Conservation (phyloP, 2,888 invertebrate genomes). For the Phytoseiulus persimilis region DNA sequence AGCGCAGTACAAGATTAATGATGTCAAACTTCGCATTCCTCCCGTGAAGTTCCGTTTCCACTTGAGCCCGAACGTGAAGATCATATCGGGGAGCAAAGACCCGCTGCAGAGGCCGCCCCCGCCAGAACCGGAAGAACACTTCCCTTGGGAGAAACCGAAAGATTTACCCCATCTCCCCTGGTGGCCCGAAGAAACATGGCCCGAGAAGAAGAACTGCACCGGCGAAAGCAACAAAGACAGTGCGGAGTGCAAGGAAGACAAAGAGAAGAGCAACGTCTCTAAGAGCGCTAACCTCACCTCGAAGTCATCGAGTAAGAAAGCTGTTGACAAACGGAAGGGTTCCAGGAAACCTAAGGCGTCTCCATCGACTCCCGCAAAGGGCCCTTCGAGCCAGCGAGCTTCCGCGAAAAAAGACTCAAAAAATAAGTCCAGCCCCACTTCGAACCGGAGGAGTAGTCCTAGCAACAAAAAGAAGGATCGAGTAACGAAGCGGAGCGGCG, state of each 20-base stretch:
- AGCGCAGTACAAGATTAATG: slow-evolving; percentile 43
- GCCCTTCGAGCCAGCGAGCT: background rate
- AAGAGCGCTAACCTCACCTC: slow-evolving; percentile 20
- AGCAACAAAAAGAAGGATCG: slow-evolving; percentile 12
- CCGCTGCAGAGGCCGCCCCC: slow-evolving; percentile 42
- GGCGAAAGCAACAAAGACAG: slow-evolving; percentile 16
- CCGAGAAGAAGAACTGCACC: slow-evolving; percentile 32
- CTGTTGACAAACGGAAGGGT: slow-evolving; percentile 1
- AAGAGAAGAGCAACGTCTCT: background rate
- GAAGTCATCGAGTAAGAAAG: slow-evolving; percentile 11
- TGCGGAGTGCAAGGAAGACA: background rate
- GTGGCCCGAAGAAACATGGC: slow-evolving; percentile 17
- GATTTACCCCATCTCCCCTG: slow-evolving; percentile 24
- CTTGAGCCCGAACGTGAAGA: slow-evolving; percentile 43
- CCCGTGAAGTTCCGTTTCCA: slow-evolving; percentile 44
- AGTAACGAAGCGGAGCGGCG: background rate
- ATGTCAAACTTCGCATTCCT: slow-evolving; percentile 42
- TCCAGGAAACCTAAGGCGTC: background rate
- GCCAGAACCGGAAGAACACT: slow-evolving; percentile 34
- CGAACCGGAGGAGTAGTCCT: background rate
- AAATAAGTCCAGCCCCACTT: background rate
- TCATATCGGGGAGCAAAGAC: slow-evolving; percentile 44
- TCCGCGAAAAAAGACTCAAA: slow-evolving; percentile 1
- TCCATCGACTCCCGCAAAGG: background rate
- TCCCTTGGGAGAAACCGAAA: slow-evolving; percentile 30